Base-by-base conservation (phyloP, 2,888 invertebrate genomes). In the Hedya salicella region DNA sequence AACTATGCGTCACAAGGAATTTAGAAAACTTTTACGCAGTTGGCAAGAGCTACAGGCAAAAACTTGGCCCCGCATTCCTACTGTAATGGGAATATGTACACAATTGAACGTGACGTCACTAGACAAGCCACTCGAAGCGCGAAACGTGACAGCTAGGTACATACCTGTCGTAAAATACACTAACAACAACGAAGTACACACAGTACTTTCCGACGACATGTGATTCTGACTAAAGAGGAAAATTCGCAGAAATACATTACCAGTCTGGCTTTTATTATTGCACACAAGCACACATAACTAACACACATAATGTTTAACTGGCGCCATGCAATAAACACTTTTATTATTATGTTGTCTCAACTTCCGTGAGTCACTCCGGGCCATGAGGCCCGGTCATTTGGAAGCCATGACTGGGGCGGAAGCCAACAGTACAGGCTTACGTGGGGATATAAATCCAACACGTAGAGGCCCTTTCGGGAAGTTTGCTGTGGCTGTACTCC, bases 31-130 rank as follows among this genome's bases (percentile, higher is more conserved):
- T 30, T 25, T 42, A 32, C 57, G 64, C 57, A 64, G 49, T 64
- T 64, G 57, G 57, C 64, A 57, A 52, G 40, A 32, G 32, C 16
- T 25, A 39, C 21, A 32, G n/a, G 17, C 49, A 19, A 50, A 57
- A 64, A 44, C 54, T 56, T 53, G 49, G 54, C 62, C 42, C 16
- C 30, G 39, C 39, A 66, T 49, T 61, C 48, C 52, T 46, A 48
- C 32, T 53, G 50, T 64, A 57, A 59, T 64, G 44, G 50, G 50
- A 13, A 64, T 32, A 63, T 36, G 36, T 36, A 36, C 36, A 36
- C 36, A 36, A 54, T 48, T 62, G 56, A 56, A 63, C 9, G 40
- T 44, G 44, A 44, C 49, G 44, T 46, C 57, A 52, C 57, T 56
- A 42, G 44, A 56, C 30, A 30, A 17, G 30, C 44, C 16, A 52